A percentile compares a stretch with the other conserved stretches of the same genome.
Conservation (phyloP, 2,888 invertebrate species). For the Euspilapteryx auroguttella region DNA sequence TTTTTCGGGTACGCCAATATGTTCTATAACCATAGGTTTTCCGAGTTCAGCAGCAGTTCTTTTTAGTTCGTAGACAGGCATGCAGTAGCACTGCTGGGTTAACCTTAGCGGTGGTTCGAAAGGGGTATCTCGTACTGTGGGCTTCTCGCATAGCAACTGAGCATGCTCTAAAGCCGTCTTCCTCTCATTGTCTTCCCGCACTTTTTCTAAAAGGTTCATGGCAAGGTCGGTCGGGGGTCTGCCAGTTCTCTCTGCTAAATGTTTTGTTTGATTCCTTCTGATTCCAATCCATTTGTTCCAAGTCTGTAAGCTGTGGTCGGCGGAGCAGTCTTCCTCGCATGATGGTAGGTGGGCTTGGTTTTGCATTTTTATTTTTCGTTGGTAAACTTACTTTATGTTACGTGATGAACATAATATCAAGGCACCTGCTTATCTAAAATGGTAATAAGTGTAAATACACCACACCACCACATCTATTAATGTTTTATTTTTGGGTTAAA, state of each 20-base stretch:
- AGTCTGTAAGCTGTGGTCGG: slow-evolving; percentile 26
- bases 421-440: too few relatives aligned
- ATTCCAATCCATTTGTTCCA: slow-evolving; percentile 48
- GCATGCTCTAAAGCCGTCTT: slow-evolving; percentile 32
- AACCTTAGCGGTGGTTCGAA: slow-evolving; percentile 33
- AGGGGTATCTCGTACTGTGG: slow-evolving; percentile 18
- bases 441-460: too few relatives aligned
- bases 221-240: slow-evolving; percentile 27
- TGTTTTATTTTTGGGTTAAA: too few relatives aligned
- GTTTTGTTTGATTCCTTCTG: slow-evolving; percentile 25
- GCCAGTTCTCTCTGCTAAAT: slow-evolving; percentile 16
- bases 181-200: slow-evolving; percentile 29
- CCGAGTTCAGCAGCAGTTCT: slow-evolving; percentile 31
- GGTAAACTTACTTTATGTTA: too few relatives aligned
- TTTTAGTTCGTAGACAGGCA: slow-evolving; percentile 31
- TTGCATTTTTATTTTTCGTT: neutral
- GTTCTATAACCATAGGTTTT: slow-evolving; percentile 23
- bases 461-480: too few relatives aligned
- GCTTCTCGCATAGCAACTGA: slow-evolving; percentile 20
- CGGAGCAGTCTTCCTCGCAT: slow-evolving; percentile 10
- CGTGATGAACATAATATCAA: too few relatives aligned
- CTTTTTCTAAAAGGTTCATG: slow-evolving; percentile 31
- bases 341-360: neutral
- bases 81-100: slow-evolving; percentile 23
- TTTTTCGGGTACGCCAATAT: slow-evolving; percentile 28